Evolutionary conservation across 2,888 invertebrate species (phyloP), one percentile per base, ranked within the genome.

Genomic region (Synergus laeviventris): DNA sequence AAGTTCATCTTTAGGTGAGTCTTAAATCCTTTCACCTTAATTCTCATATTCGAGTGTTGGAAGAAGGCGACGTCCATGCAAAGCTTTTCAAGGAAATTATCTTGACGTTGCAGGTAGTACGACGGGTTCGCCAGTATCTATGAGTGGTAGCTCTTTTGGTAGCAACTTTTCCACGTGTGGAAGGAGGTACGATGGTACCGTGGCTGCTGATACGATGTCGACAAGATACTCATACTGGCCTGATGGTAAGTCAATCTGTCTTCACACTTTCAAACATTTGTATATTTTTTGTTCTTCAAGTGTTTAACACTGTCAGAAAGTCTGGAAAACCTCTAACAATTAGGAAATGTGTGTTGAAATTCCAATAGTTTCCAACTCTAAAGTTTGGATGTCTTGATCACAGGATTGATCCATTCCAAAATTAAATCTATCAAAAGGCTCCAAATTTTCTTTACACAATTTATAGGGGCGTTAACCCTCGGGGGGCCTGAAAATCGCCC

Each of bases 1-100:
- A 77, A 84, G 89, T 73, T 87, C 91, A 36, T 86, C 91, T n/a
- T 81, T 91, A 84, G 88, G 91, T 91, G 88, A 91, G 91, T 89
- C 76, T 81, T 78, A 73, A 73, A 74, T 80, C 73, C 59, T 36
- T 38, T 18, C 31, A 3, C 45, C 61, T 54, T 38, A 45, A n/a
- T 59, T 61, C 16, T 42, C 56, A 64, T 2, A 8, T 21, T 61
- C 8, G n/a, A 2, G 42, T 38, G n/a, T 62, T 62, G 45, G 62
- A 81, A 76, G 76, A 54, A 78, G 75, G 83, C 74, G 84, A 86
- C 85, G 84, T 83, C 76, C 81, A 73, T 81, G 82, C 84, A 84
- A 87, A 88, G 87, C 87, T 83, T 89, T 88, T 89, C 88, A 88
- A 91, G 89, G 89, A 82, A 90, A 90, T 87, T 91, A 90, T 84